Base-by-base conservation (phyloP, 2,888 invertebrate species). In the Empis livida region DNA sequence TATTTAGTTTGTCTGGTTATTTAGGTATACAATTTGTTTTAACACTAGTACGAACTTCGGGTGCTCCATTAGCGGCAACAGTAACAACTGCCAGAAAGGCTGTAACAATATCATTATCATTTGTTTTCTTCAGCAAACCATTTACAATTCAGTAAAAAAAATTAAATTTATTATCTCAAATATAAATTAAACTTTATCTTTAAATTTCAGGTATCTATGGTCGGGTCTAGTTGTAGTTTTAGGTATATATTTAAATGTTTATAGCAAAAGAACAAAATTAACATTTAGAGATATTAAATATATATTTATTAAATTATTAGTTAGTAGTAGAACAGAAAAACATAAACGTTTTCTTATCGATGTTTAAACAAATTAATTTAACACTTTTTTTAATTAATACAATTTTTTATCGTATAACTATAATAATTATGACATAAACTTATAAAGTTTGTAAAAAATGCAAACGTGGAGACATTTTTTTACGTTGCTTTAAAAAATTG, bases 211-310 rank as follows among this genome's bases (percentile, higher is more conserved):
- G 65, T 92, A 92, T 65, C 64, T 85, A 1, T 95, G 93, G 89
- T 89, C 93, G 0, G 95, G 94, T 2, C 64, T 86, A 56, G 72
- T 96, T 46, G 91, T 96, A 1, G 75, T 93, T 1, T 55, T 90
- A 30, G 95, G 95, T 8, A 94, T 96, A 61, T 95, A 94, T 68
- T 71, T 96, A n/a, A 95, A 93, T 72, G 77, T 95, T 44, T 87
- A 84, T 64, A 88, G 89, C 65, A 95, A 94, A 66, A 76, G 73
- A 51, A 70, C 79, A 55, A 67, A 67, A 48, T 43, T 68, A 11
- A 61, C 64, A 8, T 62, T 65, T 38, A 51, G 49, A 1, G 67
- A 68, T 49, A 13, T 67, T 31, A 51, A 59, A 37, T 50, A 56
- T 15, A 60, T 54, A 47, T 51, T 23, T 9, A 3, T 35, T 8